Evolutionary conservation across 2,113 vertebrate species (phyloP), one percentile per base, ranked within the genome.

Genomic region (Amazona vittata): DNA sequence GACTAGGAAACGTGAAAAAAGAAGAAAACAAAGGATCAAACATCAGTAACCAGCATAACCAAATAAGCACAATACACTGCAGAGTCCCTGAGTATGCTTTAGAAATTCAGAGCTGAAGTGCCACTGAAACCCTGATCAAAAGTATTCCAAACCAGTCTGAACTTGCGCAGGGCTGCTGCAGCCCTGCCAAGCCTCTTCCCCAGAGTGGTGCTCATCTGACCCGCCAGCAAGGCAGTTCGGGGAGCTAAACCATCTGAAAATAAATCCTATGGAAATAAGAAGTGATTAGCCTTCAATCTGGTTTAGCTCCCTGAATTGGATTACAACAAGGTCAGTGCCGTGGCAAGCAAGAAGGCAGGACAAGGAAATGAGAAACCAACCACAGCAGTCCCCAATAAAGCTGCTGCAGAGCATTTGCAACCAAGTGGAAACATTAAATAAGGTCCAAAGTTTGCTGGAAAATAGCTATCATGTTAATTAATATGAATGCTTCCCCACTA

Each of bases 1-100:
- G 98, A 90, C 99, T 99, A 96, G 1, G 35, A 76, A 82, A 79
- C 3, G 29, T 31, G 33, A 49, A 80, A 64, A 41, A 78, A 88
- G 41, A 14, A 70, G 41, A 88, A 82, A 89, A 80, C 19, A 76
- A 24, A 93, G 22, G 20, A 55, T 96, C 33, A 96, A 12, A 79
- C 17, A 59, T 11, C 41, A 78, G 44, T 9, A 74, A 69, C 3
- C 15, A 85, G 39, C 46, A 76, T 8, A 69, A 67, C 7, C 12
- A 22, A 79, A 53, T 12, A 73, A 62, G 8, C 63, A 74, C 44
- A 83, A 11, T 0, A 28, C 14, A 25, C 35, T 67, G 65, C 52
- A 82, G 82, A 84, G n/a, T 18, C 59, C 21, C 69, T 63, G 64
- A 37, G 24, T 19, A 50, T 8, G 17, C 81, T 94, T 86, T 83